Evolutionary conservation across 2,888 invertebrate species (phyloP).

Genomic region (Agrilus biguttatus): DNA sequence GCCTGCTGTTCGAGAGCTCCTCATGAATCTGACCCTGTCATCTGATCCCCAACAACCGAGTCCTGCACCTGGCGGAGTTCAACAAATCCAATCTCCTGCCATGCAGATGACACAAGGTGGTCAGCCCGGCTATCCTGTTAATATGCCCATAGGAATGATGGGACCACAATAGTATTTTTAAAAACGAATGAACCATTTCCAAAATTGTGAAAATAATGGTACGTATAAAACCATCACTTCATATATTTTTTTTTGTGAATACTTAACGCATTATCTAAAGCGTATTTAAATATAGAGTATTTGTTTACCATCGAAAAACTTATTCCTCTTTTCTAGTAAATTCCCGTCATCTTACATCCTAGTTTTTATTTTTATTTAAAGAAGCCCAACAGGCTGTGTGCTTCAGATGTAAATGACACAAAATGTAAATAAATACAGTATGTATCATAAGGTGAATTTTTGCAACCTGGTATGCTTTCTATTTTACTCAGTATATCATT

Average conservation of each 20-base stretch:
- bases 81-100: constrained; percentile 39
- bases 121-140: constrained; percentile 28
- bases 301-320: too few relatives aligned
- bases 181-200: not conserved
- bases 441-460: too few relatives aligned
- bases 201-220: constrained; percentile 3
- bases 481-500: too few relatives aligned
- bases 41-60: constrained; percentile 53
- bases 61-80: constrained; percentile 31
- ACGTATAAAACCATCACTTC: constrained; percentile 1
- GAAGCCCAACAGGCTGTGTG: too few relatives aligned
- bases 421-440: too few relatives aligned
- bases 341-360: too few relatives aligned
- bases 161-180: constrained; percentile 18
- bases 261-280: not conserved
- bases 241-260: not conserved
- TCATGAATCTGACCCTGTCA: constrained; percentile 70
- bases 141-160: constrained; percentile 32
- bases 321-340: too few relatives aligned
- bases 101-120: constrained; percentile 41
- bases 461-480: too few relatives aligned
- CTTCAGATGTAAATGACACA: too few relatives aligned
- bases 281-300: too few relatives aligned
- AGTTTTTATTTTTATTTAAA: too few relatives aligned
- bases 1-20: constrained; percentile 78